Percentiles rank a stretch among this genome's conserved stretches.
These are phyloP conservation scores for Trissonchulus latispiculum DNA, from an alignment of 2,888 invertebrate species.

Conservation along the genomic window DNA sequence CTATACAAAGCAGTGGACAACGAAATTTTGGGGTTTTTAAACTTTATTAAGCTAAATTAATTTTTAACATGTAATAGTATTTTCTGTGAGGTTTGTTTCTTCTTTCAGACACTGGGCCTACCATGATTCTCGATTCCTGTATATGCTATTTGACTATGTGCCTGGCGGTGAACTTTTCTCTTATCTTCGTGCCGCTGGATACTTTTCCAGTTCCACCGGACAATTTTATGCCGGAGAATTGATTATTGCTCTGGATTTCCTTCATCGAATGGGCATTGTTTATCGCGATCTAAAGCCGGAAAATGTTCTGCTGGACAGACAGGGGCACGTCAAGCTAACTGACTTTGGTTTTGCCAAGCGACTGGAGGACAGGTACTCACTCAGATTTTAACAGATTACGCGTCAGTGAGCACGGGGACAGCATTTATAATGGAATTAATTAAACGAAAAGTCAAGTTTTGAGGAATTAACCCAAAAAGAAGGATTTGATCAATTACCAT, in stretches of 20 bases:
- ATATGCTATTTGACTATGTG: slow-evolving; percentile 94
- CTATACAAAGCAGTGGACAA: neutral
- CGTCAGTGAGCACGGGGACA: no score
- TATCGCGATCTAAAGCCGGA: slow-evolving; percentile 76
- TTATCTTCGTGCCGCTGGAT: slow-evolving; percentile 78
- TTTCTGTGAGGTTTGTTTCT: slow-evolving; percentile 14
- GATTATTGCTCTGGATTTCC: slow-evolving; percentile 79
- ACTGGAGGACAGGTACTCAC: slow-evolving; percentile 70
- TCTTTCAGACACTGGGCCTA: slow-evolving; percentile 73
- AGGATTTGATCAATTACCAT: no score
- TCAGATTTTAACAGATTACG: no score
- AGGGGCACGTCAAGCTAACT: slow-evolving; percentile 91
- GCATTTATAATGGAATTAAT: no score
- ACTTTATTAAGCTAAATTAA: no score
- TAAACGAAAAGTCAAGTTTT: no score
- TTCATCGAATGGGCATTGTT: slow-evolving; percentile 76
- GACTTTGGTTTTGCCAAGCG: slow-evolving; percentile 97
- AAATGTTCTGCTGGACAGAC: slow-evolving; percentile 76
- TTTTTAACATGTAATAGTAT: no score
- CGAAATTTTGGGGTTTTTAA: no score
- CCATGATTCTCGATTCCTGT: slow-evolving; percentile 77
- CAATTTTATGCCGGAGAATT: slow-evolving; percentile 93
- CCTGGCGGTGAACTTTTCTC: slow-evolving; percentile 94
- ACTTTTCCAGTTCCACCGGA: slow-evolving; percentile 64
- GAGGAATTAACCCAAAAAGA: no score